Base-by-base conservation (phyloP, 2,888 invertebrate genomes). In the Polia nebulosa region DNA sequence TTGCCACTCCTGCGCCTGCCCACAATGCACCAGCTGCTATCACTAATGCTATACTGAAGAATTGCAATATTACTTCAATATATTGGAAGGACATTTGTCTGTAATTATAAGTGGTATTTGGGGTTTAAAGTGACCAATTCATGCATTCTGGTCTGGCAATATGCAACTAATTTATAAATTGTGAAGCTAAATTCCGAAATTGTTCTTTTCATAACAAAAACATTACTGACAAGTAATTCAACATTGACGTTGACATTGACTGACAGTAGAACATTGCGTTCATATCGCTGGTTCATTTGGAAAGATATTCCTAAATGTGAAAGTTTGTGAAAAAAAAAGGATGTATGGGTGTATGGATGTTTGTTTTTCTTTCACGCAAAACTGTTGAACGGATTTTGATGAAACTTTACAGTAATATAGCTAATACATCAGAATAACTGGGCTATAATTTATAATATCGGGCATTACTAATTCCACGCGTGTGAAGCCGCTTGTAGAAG, bases 21-120 rank as follows among this genome's bases (percentile, higher is more conserved):
- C 95, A 95, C 20, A 93, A 72, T 1, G 86, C 89, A 0, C 85
- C 90, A 6, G 91, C 89, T 6, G 74, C 75, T 25, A 91, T 86
- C 0, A 92, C 85, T 0, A 90, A 49, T 13, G 84, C 87, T 22
- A 94, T 75, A 68, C 89, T 84, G 20, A 78, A 44, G 32, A 92
- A 58, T 77, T 91, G 91, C 5, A 93, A 58, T n/a, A 87, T 34
- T 44, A 89, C 39, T 57, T 75, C 59, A n/a, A 75, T 0, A 41
- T 63, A 71, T 32, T 29, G 7, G 27, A 62, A 1, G 15, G 71
- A 44, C 83, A 83, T 84, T 69, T 53, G 25, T 64, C 13, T 53
- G 9, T n/a, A 47, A 34, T 53, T 27, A 4, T 49, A 53, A 27
- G 39, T 7, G 39, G n/a, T n/a, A 1, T 41, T 41, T n/a, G 6